These are phyloP conservation scores for Apodemia mormo DNA, from an alignment of 2,888 invertebrate species.

Conservation along the genomic window DNA sequence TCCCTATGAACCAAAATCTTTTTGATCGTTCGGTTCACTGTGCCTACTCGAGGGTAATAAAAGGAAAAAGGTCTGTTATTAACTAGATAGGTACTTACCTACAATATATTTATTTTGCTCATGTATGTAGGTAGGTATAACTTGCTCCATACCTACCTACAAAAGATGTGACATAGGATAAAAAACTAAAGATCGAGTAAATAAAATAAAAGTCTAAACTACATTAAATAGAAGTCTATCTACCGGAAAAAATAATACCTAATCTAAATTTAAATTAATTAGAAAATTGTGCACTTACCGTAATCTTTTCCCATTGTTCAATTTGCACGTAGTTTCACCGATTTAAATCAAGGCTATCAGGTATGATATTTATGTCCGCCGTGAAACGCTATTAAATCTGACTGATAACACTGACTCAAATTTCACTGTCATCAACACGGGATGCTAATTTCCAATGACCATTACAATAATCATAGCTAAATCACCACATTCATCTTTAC, in stretches of 20 bases:
- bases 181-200: no score
- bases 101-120: no score
- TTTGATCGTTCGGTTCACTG: no score
- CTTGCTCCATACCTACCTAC: no score
- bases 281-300: constrained; percentile 44
- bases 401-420: constrained; percentile 14
- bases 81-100: no score
- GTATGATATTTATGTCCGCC: not conserved
- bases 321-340: constrained; percentile 2
- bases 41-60: no score
- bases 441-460: constrained; percentile 6
- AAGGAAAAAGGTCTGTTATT: no score
- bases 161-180: no score
- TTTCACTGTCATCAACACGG: constrained; percentile 20
- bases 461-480: not conserved
- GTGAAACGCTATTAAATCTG: not conserved
- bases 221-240: not conserved
- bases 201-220: no score
- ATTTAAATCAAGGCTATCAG: constrained; percentile 15
- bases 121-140: no score
- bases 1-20: no score
- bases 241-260: not conserved
- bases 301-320: constrained; percentile 62
- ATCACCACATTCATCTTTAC: not conserved
- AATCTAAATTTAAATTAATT: not conserved